Evolutionary conservation across 2,888 invertebrate species (phyloP).

Genomic region (Drosophila eohydei): DNA sequence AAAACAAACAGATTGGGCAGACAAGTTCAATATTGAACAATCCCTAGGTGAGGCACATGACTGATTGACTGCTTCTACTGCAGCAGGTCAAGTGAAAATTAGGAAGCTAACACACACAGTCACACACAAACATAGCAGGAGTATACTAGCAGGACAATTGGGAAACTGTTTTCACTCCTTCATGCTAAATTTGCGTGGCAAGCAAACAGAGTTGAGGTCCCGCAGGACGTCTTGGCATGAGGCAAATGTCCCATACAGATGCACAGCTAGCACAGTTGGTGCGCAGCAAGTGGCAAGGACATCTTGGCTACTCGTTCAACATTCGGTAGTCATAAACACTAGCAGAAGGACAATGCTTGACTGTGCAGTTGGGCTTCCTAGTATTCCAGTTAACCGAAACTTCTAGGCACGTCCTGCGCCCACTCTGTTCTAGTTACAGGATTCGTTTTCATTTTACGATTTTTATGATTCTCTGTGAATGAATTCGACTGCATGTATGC

Average conservation of each 20-base stretch:
- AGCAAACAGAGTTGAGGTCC: constrained; percentile 63
- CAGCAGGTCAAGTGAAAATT: constrained; percentile 63
- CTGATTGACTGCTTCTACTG: constrained; percentile 57
- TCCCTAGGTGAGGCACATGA: constrained; percentile 56
- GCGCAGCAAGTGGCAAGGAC: constrained; percentile 60
- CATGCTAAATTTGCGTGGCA: constrained; percentile 76
- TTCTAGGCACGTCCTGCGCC: constrained; percentile 36
- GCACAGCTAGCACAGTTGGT: constrained; percentile 40
- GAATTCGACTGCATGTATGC: constrained; percentile 52
- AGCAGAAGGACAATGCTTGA: constrained; percentile 29
- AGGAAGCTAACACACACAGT: constrained; percentile 27
- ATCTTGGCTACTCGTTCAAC: constrained; percentile 45
- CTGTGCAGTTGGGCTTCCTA: constrained; percentile 8
- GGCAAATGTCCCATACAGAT: constrained; percentile 48
- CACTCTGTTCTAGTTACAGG: constrained; percentile 27
- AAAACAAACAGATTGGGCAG: constrained; percentile 35
- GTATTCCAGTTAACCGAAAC: constrained; percentile 35
- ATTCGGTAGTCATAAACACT: constrained; percentile 66
- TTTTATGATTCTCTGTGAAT: constrained; percentile 67
- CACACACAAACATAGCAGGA: constrained; percentile 2
- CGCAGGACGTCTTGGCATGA: constrained; percentile 59
- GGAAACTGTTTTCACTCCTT: constrained; percentile 77
- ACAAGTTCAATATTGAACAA: constrained; percentile 68
- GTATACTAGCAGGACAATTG: constrained; percentile 44
- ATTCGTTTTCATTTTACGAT: neutral